Percentiles rank a stretch among this genome's conserved stretches.
Evolutionary conservation across 2,888 invertebrate species (phyloP).

Genomic region (Limnephilus lunatus): DNA sequence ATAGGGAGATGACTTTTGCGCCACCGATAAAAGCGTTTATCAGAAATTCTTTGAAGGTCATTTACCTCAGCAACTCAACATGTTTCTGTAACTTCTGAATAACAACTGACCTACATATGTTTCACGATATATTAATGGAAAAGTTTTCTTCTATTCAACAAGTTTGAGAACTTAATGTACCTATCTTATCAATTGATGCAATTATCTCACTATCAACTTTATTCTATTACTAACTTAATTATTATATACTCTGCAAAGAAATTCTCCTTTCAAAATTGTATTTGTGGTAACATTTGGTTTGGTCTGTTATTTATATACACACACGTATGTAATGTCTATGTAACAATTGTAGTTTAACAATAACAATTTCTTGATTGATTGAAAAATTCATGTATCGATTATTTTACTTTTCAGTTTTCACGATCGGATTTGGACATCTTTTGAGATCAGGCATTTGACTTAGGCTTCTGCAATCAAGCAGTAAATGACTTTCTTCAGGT

Average conservation of each 20-base stretch:
- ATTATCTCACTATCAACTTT: background rate
- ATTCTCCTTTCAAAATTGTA: background rate
- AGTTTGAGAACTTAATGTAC: background rate
- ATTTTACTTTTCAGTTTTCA: background rate
- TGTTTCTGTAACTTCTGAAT: background rate
- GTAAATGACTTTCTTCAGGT: background rate
- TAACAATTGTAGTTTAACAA: background rate
- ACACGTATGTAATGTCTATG: background rate
- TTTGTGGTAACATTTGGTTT: background rate
- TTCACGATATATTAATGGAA: background rate
- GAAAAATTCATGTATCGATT: background rate
- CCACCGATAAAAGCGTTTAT: background rate
- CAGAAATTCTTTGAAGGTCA: background rate
- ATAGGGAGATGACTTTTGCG: background rate
- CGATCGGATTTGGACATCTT: background rate
- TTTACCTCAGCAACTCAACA: background rate
- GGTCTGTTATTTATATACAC: too few species aligned
- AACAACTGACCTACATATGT: background rate
- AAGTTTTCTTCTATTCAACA: background rate
- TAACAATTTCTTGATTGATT: background rate
- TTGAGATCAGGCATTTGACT: background rate
- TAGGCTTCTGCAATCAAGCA: background rate
- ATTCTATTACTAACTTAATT: background rate
- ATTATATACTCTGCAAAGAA: background rate
- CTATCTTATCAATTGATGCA: background rate